Evolutionary conservation across 1,140 invertebrate species (phyloP), one percentile per base, ranked within the genome.

Genomic region (Rhynchophorus ferrugineus): DNA sequence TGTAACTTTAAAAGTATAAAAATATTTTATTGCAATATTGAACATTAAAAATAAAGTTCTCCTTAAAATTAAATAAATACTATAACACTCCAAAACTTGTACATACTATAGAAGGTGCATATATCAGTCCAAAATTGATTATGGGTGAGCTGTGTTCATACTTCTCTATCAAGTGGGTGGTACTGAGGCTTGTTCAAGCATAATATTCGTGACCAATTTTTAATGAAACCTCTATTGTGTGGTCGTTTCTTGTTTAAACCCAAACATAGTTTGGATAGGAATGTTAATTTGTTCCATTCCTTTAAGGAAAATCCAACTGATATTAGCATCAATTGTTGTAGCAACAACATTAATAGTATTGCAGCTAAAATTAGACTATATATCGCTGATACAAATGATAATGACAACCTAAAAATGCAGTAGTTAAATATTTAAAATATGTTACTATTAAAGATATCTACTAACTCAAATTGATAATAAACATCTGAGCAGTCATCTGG

Each of bases 401-500:
- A 39, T 3, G 58, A 57, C 34, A 68, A 56, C 49, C 66, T 68
- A 41, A 55, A 67, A 65, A 22, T 41, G 47, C 49, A 56, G 47
- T 50, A 21, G 35, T 42, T 42, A 45, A 6, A 39, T 2, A 9
- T 14, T 34, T 13, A 38, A 42, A 44, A 21, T 22, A 41, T 29
- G 34, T 20, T n/a, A n/a, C n/a, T n/a, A 39, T 42, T 16, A 2
- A 48, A 49, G 43, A 33, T 3, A 17, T 35, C 59, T 61, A 73
- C 78, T 73, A 75, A 84, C 82, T 78, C 71, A 56, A 78, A 76
- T 52, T 82, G 75, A 68, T 78, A 73, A 68, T 84, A 84, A 5
- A 81, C 81, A 68, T 85, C 80, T 50, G 77, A 79, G 66, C 84
- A 87, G 58, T 85, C 78, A 62, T 84, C 78, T 2, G 83, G 83